Evolutionary conservation across 2,797 vertebrate genomes (phyloP), one percentile per base, ranked within the genome.

Genomic region (Sphaeramia orbicularis): DNA sequence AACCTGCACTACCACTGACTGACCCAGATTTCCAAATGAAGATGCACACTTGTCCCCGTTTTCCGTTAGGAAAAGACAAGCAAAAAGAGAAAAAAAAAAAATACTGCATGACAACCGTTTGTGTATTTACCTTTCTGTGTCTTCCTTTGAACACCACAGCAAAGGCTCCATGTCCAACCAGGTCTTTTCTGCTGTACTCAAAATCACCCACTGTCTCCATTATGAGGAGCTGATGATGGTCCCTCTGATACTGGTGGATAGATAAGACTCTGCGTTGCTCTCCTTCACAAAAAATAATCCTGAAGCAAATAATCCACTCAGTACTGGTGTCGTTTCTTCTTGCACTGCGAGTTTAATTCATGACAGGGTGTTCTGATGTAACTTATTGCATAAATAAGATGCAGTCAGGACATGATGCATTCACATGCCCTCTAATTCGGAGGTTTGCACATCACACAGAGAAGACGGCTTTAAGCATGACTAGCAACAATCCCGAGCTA

Each of bases 121-220:
- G 1, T 47, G 13, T 51, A 42, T 69, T 95, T 96, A 99, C 97
- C 96, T 99, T 98, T 89, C 95, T 96, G 91, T 99, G 97, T 78
- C 97, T 94, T 81, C 97, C 97, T 91, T 96, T 97, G 91, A 99
- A 99, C 80, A 99, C 97, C 88, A 99, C 97, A 15, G 97, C 97
- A 82, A 99, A 99, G 64, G 97, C 97, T 88, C 97, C 97, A 74
- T 99, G 97, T 90, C 97, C 97, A 66, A 99, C 95, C 74, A 99
- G 95, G 92, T 99, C 97, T 84, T 97, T 96, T 78, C 96, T 95
- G 94, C 96, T 96, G 95, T 98, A 98, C 91, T 99, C 97, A 86
- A 99, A 99, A 71, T 99, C 97, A 53, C 97, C 97, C 90, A 97
- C 97, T 30, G 93, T 90, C 93, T 99, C 97, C 97, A 99, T 99